Evolutionary conservation across 2,113 vertebrate genomes (phyloP).

Genomic region (Pollimyrus isidori): DNA sequence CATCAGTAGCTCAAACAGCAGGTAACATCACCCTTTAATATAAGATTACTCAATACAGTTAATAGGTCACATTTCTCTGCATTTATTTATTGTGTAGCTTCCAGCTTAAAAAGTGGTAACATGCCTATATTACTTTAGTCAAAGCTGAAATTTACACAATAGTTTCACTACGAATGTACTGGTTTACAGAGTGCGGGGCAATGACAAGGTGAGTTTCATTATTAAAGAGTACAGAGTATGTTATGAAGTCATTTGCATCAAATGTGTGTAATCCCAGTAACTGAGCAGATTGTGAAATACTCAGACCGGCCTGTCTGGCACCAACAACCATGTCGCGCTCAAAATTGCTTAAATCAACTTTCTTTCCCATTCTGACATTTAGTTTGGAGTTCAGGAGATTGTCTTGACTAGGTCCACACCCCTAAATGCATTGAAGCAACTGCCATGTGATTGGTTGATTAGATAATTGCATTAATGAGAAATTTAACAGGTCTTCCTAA

Average conservation of each 20-base stretch:
- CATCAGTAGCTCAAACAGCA: not conserved
- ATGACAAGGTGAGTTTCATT: not conserved
- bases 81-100: not conserved
- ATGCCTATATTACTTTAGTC: not conserved
- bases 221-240: not conserved
- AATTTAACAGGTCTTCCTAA: too few relatives aligned
- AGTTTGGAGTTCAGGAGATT: too few relatives aligned
- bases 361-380: too few relatives aligned
- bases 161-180: not conserved
- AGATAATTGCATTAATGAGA: too few relatives aligned
- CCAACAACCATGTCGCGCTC: too few relatives aligned
- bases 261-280: not conserved
- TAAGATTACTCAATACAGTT: not conserved
- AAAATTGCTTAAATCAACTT: too few relatives aligned
- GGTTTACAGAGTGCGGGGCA: not conserved
- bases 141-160: not conserved
- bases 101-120: not conserved
- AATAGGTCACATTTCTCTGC: not conserved
- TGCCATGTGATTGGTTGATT: too few relatives aligned
- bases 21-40: not conserved
- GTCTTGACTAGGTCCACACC: too few relatives aligned
- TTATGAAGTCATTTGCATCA: not conserved
- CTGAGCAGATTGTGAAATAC: too few relatives aligned
- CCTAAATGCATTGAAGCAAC: too few relatives aligned
- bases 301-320: too few relatives aligned